A percentile compares a stretch with the other conserved stretches of the same genome.
These are phyloP conservation scores for Protobothrops mucrosquamatus DNA, from an alignment of 2,113 vertebrate species.

Conservation along the genomic window DNA sequence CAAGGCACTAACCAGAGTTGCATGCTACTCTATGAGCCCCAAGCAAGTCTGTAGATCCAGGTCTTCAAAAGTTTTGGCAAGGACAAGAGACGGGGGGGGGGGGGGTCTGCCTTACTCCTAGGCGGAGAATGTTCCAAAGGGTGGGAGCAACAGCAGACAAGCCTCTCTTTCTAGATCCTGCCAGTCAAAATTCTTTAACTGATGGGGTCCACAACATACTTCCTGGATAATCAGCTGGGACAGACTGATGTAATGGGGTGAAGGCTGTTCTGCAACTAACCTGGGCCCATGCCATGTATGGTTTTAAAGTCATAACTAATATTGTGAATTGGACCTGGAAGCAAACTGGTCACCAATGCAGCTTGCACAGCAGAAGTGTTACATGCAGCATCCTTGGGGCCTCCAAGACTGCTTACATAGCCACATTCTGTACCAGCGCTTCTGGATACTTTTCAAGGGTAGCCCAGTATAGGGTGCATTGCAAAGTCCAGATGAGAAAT, in stretches of 20 bases:
- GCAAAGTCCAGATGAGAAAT: not conserved
- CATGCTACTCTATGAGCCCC: not conserved
- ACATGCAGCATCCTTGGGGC: no score
- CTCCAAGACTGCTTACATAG: not conserved
- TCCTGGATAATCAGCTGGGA: not conserved
- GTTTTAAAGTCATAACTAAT: not conserved
- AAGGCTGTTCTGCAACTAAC: not conserved
- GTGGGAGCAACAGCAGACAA: not conserved
- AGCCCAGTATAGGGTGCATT: not conserved
- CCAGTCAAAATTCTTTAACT: not conserved
- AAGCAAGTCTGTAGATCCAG: not conserved
- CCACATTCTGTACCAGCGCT: not conserved
- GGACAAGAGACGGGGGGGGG: not conserved
- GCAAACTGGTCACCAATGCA: not conserved
- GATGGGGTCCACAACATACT: not conserved
- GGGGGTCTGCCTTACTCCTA: not conserved
- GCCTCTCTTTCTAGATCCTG: not conserved
- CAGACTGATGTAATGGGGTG: not conserved
- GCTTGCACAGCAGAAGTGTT: not conserved
- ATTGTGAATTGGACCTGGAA: not conserved
- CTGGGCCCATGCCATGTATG: not conserved
- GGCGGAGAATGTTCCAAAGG: not conserved
- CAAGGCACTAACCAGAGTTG: not conserved
- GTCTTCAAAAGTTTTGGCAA: not conserved
- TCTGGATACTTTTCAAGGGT: not conserved